phyloP scores from a whole-genome alignment of 2,113 vertebrate genomes.

The Apodemus speciosus region DNA sequence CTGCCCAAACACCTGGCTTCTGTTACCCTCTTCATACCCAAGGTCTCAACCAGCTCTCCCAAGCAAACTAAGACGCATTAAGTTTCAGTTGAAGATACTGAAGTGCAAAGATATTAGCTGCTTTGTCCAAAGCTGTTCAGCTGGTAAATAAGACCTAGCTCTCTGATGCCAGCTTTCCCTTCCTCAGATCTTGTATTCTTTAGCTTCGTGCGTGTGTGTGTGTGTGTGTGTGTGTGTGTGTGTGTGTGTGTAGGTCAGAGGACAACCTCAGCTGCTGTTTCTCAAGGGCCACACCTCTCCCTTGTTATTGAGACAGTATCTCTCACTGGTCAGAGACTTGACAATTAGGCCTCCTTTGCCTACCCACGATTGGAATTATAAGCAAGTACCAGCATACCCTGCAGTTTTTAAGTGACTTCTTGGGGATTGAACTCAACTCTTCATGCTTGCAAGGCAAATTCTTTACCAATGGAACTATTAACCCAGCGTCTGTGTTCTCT shows the following conservation, averaged over 20 bases:
- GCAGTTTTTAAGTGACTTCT: neutral
- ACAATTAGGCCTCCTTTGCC: neutral
- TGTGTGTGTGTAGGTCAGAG: neutral
- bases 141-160: neutral
- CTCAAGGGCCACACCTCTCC: neutral
- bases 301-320: neutral
- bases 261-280: neutral
- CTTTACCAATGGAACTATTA: neutral
- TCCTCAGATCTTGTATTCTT: neutral
- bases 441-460: neutral
- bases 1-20: no score
- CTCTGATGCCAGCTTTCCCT: neutral
- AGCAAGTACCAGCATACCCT: neutral
- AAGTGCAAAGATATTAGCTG: neutral
- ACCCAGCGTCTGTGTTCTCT: no score
- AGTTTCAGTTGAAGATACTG: neutral
- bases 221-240: neutral
- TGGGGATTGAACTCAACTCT: neutral
- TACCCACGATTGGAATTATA: neutral
- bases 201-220: neutral
- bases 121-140: neutral
- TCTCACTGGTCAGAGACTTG: neutral
- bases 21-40: neutral
- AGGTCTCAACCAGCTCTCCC: neutral
- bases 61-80: rapidly evolving